phyloP scores from a whole-genome alignment of 2,113 vertebrate species.

The Grammatotria lemairii region DNA sequence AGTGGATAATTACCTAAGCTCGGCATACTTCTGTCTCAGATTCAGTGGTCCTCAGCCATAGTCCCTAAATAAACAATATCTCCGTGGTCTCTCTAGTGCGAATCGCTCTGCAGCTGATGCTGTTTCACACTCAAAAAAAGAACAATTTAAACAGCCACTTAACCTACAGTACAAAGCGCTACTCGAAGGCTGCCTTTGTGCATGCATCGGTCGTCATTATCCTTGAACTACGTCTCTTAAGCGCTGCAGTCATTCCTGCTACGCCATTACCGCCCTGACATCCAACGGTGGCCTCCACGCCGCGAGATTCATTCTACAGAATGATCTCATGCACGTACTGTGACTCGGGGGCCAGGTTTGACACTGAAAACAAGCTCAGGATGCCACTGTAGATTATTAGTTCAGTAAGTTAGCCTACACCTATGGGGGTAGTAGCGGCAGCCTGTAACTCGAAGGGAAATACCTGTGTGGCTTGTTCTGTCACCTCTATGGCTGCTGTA shows the following conservation, averaged over 20 bases:
- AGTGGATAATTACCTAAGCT: slow-evolving; percentile 15
- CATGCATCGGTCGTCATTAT: slow-evolving; percentile 23
- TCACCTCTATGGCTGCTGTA: background rate
- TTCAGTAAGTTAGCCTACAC: background rate
- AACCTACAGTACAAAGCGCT: slow-evolving; percentile 3
- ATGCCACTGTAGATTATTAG: slow-evolving; percentile 10
- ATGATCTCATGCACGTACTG: background rate
- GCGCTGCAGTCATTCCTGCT: background rate
- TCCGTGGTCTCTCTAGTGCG: background rate
- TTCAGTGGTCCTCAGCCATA: background rate
- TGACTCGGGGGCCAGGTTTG: background rate
- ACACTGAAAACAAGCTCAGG: background rate
- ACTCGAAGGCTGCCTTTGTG: background rate
- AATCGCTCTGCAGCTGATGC: background rate
- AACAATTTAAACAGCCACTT: slow-evolving; percentile 29
- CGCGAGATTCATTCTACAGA: background rate
- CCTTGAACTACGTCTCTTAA: slow-evolving; percentile 27
- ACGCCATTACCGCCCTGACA: background rate
- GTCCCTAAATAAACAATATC: background rate
- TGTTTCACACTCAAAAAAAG: background rate
- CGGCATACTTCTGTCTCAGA: background rate
- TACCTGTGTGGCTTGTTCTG: slow-evolving; percentile 7
- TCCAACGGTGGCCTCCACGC: background rate
- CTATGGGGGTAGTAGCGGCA: background rate
- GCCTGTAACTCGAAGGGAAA: background rate